These are phyloP conservation scores for Notarius lentiginosus DNA, from an alignment of 2,113 vertebrate species.

Conservation along the genomic window DNA sequence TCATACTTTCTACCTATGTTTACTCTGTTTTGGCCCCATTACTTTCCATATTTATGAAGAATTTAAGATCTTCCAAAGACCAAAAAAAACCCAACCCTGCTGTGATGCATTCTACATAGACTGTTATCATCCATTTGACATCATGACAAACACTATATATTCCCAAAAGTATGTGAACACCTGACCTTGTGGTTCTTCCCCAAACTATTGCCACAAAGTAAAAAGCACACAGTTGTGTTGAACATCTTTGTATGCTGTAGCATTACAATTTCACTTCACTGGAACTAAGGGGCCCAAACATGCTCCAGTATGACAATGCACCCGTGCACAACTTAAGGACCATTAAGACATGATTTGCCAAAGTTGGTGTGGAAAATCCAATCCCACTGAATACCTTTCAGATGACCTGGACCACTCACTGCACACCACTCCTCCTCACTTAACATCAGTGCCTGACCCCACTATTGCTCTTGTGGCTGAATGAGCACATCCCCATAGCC, in stretches of 20 bases:
- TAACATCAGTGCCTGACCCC: not conserved
- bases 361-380: not conserved
- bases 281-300: not conserved
- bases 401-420: not conserved
- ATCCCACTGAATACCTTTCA: not conserved
- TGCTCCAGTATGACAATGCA: not conserved
- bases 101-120: not conserved
- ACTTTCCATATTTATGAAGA: not conserved
- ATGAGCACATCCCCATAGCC: not conserved
- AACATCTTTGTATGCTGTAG: not conserved
- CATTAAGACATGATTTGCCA: not conserved
- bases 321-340: not conserved
- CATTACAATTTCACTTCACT: not conserved
- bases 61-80: not conserved
- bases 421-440: not conserved
- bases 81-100: not conserved
- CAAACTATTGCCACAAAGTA: not conserved
- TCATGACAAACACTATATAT: not conserved
- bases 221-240: not conserved
- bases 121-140: not conserved
- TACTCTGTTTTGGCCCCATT: too few species aligned
- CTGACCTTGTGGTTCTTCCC: not conserved
- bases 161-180: not conserved
- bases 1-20: not conserved
- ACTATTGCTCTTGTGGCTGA: not conserved